Base-by-base conservation (phyloP, 2,888 invertebrate species). In the Helicoverpa assulta region DNA sequence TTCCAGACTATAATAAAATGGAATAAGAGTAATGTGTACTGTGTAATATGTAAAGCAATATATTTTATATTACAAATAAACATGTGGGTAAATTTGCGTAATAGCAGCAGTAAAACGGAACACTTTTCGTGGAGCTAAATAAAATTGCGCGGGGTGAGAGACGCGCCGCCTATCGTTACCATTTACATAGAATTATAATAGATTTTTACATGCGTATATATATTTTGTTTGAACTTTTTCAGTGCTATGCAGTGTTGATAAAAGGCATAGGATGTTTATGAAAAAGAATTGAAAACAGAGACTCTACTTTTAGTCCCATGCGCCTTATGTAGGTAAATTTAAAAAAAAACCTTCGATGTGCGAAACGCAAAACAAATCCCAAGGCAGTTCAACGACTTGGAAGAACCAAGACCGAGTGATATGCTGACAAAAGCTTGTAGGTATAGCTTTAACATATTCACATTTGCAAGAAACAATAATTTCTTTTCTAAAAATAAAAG, bases 71-170 rank as follows among this genome's bases (percentile, higher is more conserved):
- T 91, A 90, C 93, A 91, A 94, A 94, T 95, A 95, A 95, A 94
- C 95, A 94, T 95, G 94, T 93, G 91, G 92, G 92, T 94, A 94
- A 95, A 95, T 95, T 95, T 94, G 86, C 90, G 92, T 94, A 94
- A 95, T 94, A 93, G 92, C 78, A 70, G 94, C 89, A 86, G 89
- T 95, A 95, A 95, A 95, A 93, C 83, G 85, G 82, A 80, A 83
- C 83, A 87, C 78, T 86, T 83, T 74, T 80, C 76, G 72, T 73
- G 70, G 70, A 66, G 78, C 70, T 80, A 70, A 80, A 84, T 82
- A 84, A 84, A 83, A 80, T 74, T 82, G 78, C 66, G 71, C 67
- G 64, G 63, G 65, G 21, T 51, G 70, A 4, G 59, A 60, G 68
- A 69, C 70, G 72, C 73, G 56, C 60, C 29, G 16, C 33, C 65